Evolutionary conservation across 1,140 invertebrate genomes (phyloP).

Genomic region (Sycophila sp.): DNA sequence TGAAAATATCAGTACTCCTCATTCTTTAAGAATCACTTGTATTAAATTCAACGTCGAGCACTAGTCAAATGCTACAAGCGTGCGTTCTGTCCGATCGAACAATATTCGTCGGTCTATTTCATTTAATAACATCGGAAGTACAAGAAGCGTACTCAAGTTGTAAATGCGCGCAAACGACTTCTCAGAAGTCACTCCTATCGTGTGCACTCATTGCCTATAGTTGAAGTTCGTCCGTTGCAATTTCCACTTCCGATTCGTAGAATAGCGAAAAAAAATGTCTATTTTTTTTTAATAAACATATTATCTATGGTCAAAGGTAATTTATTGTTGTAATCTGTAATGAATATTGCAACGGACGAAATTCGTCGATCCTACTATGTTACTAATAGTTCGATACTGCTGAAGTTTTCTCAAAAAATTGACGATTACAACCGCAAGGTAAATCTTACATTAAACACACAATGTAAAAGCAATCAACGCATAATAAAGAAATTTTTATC

Average conservation of each 20-base stretch:
- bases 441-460: no score
- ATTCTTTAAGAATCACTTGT: background rate
- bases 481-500: no score
- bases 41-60: conserved; percentile 8
- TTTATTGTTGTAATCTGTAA: no score
- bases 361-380: no score
- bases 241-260: no score
- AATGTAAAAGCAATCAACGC: no score
- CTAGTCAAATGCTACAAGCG: background rate
- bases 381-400: background rate
- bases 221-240: no score
- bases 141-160: background rate
- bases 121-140: background rate
- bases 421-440: background rate
- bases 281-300: no score
- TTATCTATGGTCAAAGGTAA: no score
- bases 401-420: background rate
- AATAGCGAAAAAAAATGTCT: no score
- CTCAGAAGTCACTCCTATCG: background rate
- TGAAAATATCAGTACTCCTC: background rate
- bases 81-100: background rate
- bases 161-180: background rate
- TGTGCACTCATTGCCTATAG: background rate
- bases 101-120: background rate
- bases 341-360: no score